Percentiles rank a stretch among this genome's conserved stretches.
Evolutionary conservation across 1,140 invertebrate genomes (phyloP).

Genomic region (Ceratosolen fusciceps): DNA sequence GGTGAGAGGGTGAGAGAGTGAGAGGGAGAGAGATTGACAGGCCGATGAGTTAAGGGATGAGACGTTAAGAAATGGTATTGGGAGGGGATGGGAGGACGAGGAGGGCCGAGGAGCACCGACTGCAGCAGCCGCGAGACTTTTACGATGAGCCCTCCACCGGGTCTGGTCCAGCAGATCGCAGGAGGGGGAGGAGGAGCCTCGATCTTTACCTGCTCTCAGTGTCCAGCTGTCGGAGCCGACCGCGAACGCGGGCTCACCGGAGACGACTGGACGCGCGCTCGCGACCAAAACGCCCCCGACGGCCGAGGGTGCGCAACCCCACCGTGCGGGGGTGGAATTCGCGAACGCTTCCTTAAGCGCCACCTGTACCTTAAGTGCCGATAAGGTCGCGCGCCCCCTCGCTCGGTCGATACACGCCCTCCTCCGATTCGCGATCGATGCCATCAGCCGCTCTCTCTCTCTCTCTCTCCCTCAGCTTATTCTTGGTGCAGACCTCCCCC

Average conservation of each 20-base stretch:
- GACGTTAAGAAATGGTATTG: too few relatives aligned
- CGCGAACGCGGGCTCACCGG: conserved; percentile 69
- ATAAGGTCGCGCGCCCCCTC: not conserved
- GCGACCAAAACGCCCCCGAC: conserved; percentile 29
- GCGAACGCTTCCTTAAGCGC: conserved; percentile 3
- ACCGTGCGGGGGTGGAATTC: not conserved
- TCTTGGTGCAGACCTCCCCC: too few relatives aligned
- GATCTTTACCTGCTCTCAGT: not conserved
- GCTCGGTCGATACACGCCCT: not conserved
- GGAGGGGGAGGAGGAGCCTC: too few relatives aligned
- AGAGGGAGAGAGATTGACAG: too few relatives aligned
- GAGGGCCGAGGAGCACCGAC: not conserved
- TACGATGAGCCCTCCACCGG: not conserved
- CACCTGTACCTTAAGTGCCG: not conserved
- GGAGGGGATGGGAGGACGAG: too few relatives aligned
- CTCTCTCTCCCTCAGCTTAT: not conserved
- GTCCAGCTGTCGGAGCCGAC: conserved; percentile 63
- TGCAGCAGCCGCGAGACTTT: too few relatives aligned
- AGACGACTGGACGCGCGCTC: conserved; percentile 62
- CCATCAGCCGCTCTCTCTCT: not conserved
- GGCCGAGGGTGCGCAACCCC: conserved; percentile 14
- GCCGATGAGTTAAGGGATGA: too few relatives aligned
- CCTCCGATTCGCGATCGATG: not conserved
- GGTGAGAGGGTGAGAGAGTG: too few relatives aligned
- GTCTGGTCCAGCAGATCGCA: too few relatives aligned